Percentiles rank a stretch among this genome's conserved stretches.
Conservation (phyloP, 2,113 vertebrate genomes). For the Onychorhynchus coronatus region DNA sequence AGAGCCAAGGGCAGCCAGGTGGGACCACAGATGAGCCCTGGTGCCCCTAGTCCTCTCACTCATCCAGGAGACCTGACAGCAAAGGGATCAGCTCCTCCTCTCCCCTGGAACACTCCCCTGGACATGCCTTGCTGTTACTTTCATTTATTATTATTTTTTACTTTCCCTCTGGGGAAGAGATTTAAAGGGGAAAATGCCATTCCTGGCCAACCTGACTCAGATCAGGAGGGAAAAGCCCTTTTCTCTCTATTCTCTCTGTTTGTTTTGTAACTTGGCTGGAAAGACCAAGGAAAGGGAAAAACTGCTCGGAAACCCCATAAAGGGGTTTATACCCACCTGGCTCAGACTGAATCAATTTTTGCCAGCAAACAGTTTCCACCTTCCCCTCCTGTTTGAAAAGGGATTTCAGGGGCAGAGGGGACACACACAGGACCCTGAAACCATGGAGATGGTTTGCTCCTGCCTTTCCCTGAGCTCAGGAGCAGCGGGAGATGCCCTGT, state of each 20-base stretch:
- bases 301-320: background rate
- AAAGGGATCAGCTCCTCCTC: background rate
- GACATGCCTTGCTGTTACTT: accelerated
- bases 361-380: background rate
- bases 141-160: background rate
- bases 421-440: background rate
- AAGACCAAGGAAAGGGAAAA: background rate
- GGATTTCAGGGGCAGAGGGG: background rate
- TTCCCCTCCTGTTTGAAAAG: background rate
- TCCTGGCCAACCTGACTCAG: background rate
- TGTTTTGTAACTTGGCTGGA: background rate
- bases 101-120: background rate
- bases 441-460: background rate
- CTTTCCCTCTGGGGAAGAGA: background rate
- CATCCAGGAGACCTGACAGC: background rate
- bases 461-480: background rate
- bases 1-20: background rate
- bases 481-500: background rate
- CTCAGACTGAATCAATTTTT: background rate
- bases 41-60: background rate
- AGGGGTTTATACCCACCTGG: background rate
- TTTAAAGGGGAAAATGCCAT: background rate
- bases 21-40: background rate
- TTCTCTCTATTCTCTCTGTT: background rate
- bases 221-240: background rate